These are phyloP conservation scores for Ceratitis capitata DNA, from an alignment of 1,140 invertebrate genomes.

Conservation along the genomic window DNA sequence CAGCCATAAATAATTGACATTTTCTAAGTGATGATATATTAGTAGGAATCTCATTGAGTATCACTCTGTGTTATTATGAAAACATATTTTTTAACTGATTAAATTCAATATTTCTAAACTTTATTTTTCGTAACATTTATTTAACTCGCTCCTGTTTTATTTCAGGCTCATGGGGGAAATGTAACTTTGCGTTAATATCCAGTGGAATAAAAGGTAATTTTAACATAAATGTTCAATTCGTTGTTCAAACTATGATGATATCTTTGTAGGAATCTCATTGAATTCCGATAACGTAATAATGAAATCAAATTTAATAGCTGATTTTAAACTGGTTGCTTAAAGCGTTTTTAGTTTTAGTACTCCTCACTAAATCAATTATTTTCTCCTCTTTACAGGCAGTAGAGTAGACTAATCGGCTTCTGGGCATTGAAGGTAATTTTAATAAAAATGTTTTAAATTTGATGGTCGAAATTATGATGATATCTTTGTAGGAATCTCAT, in stretches of 20 bases:
- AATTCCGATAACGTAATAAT: constrained; percentile 54
- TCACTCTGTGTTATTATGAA: constrained; percentile 17
- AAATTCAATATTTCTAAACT: neutral
- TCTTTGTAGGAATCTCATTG: constrained; percentile 73
- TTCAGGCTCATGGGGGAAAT: too few species aligned
- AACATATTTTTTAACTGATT: constrained; percentile 18
- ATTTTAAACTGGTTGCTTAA: neutral
- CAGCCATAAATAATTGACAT: neutral
- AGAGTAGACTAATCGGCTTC: neutral
- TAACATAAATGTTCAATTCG: neutral
- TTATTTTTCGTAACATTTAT: too few species aligned
- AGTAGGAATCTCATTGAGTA: constrained; percentile 42
- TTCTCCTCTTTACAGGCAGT: neutral
- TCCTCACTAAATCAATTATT: neutral
- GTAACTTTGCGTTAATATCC: too few species aligned
- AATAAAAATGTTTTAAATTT: neutral
- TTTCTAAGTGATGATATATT: constrained; percentile 35
- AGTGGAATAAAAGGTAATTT: neutral
- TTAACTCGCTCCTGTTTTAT: too few species aligned
- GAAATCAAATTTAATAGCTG: constrained; percentile 55
- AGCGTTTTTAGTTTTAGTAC: neutral
- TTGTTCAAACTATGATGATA: constrained; percentile 52
- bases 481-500: constrained; percentile 71
- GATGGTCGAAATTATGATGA: constrained; percentile 50
- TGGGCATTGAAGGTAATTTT: neutral